Base-by-base conservation (phyloP, 1,140 invertebrate genomes). In the Drosophila micromelanica region DNA sequence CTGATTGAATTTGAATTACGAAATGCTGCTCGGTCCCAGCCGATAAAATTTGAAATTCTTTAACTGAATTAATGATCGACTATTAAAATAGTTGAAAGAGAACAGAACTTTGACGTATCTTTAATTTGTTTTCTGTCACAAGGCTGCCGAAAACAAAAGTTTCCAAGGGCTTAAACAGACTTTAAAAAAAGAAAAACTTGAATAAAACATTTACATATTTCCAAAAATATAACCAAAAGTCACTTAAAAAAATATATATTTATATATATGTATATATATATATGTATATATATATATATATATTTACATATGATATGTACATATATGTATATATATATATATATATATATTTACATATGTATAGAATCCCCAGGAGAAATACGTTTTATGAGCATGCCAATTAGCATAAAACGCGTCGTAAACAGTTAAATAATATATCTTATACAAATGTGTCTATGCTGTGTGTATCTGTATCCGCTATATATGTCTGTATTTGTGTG, bases 361-460 rank as follows among this genome's bases (percentile, higher is more conserved):
- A 71, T 60, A 49, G 60, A 76, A 65, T 60, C 32, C 48, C 30
- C 20, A 43, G 30, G 38, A 71, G 61, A 71, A 49, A 71, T 60
- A 70, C 57, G 46, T 76, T 76, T 76, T 81, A 86, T 72, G 82
- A 63, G 63, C 42, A 42, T 27, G 55, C 45, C 63, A 89, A 89
- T 89, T 89, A 84, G 84, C 79, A 84, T 89, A 75, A 84, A 89
- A 74, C 70, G 63, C 62, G 65, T 78, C 70, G 85, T 89, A 87
- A 89, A 89, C 84, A 89, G 84, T 89, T 89, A 80, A 89, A 89
- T 89, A 89, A 89, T 89, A 82, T 74, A 74, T 69, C 73, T 76
- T 59, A 73, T 80, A 78, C 62, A 73, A 67, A 76, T 76, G 68
- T 65, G 51, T 70, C 55, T 73, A 71, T 64, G 61, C 52, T 46